These are phyloP conservation scores for Halichondria panicea DNA, from an alignment of 37 sponge, comb jelly and placozoan species.

Conservation along the genomic window DNA sequence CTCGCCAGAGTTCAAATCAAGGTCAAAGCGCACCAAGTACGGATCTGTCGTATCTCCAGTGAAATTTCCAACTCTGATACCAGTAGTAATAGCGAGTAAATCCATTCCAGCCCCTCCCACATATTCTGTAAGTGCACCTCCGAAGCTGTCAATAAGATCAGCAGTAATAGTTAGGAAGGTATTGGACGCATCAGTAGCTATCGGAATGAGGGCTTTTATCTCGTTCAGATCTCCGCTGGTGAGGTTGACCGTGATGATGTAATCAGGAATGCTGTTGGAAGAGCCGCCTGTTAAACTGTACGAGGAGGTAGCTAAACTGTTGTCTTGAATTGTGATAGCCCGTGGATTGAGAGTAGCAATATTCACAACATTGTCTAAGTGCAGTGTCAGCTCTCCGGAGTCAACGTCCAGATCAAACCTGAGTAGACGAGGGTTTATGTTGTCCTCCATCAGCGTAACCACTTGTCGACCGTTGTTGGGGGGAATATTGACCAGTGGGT, in stretches of 20 bases:
- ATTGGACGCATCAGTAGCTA: constrained; percentile 55
- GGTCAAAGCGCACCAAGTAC: constrained; percentile 51
- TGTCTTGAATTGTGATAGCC: constrained; percentile 60
- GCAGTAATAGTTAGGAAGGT: constrained; percentile 76
- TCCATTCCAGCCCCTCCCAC: constrained; percentile 15
- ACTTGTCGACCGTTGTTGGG: constrained; percentile 14
- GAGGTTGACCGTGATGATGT: constrained; percentile 53
- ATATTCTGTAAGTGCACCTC: not conserved
- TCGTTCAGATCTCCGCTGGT: constrained; percentile 76
- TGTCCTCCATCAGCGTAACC: constrained; percentile 26
- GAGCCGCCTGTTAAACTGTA: constrained; percentile 54
- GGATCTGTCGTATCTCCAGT: constrained; percentile 75
- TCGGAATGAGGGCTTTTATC: constrained; percentile 64
- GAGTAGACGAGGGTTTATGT: constrained; percentile 44
- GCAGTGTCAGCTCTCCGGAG: constrained; percentile 64
- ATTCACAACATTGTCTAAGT: constrained; percentile 84
- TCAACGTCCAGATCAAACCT: constrained; percentile 77
- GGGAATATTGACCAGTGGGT: constrained; percentile 50
- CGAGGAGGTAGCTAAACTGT: constrained; percentile 1
- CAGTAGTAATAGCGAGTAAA: constrained; percentile 70
- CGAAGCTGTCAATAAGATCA: constrained; percentile 62
- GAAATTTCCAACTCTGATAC: constrained; percentile 46
- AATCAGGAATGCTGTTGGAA: constrained; percentile 47
- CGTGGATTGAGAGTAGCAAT: constrained; percentile 41
- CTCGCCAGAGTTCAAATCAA: constrained; percentile 61